phyloP scores from a whole-genome alignment of 2,888 invertebrate species.

The Netelia melanura region DNA sequence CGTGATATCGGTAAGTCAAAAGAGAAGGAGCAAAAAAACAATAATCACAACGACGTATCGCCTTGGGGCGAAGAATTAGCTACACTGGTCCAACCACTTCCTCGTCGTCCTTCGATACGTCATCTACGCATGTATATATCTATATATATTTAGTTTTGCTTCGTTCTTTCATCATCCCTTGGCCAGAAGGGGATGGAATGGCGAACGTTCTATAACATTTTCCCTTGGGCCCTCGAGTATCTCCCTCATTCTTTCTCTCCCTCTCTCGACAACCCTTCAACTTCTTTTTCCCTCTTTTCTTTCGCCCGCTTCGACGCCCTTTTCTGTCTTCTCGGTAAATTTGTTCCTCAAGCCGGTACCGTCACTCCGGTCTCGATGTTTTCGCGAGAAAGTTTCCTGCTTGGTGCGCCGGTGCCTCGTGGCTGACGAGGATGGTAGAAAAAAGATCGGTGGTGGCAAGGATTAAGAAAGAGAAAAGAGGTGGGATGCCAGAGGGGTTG shows the following conservation, averaged over 20 bases:
- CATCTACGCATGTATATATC: background rate
- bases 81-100: background rate
- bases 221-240: constrained; percentile 25
- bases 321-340: constrained; percentile 52
- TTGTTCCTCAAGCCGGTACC: constrained; percentile 60
- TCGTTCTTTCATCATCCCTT: background rate
- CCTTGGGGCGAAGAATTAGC: constrained; percentile 19
- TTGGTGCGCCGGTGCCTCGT: constrained; percentile 45
- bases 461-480: constrained; percentile 16
- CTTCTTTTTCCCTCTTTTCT: constrained; percentile 35
- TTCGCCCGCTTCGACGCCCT: background rate
- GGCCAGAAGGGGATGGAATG: background rate
- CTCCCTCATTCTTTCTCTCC: constrained; percentile 7
- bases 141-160: constrained; percentile 20
- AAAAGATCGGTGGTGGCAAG: constrained; percentile 16
- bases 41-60: constrained; percentile 14
- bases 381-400: constrained; percentile 68
- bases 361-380: constrained; percentile 58
- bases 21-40: background rate
- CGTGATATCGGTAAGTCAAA: constrained; percentile 87
- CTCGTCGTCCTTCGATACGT: background rate
- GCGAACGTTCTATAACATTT: constrained; percentile 8
- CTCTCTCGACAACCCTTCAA: constrained; percentile 49
- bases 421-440: constrained; percentile 48
- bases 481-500: constrained; percentile 31